phyloP scores from a whole-genome alignment of 2,113 vertebrate genomes.

The Lasiurus borealis region DNA sequence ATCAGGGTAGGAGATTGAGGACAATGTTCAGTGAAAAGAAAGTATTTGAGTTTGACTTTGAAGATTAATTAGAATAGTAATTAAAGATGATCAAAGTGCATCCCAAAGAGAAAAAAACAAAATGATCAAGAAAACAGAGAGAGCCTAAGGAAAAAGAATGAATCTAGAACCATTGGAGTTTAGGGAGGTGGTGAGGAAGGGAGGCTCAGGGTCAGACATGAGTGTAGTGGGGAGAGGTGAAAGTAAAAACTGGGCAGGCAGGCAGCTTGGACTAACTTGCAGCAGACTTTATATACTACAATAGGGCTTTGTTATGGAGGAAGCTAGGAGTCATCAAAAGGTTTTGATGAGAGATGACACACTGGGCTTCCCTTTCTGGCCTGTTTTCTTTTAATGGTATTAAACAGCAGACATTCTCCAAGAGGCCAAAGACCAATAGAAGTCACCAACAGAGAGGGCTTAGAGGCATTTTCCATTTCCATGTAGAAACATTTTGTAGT shows the following conservation, averaged over 20 bases:
- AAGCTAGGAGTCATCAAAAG: background rate
- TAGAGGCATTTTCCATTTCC: background rate
- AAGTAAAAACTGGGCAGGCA: background rate
- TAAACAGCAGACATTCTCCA: background rate
- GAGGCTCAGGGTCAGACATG: background rate
- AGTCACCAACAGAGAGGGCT: background rate
- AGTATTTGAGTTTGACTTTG: background rate
- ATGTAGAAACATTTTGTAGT: background rate
- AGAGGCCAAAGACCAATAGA: background rate
- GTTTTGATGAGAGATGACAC: background rate
- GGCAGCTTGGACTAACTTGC: background rate
- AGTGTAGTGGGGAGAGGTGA: background rate
- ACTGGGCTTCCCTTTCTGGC: background rate
- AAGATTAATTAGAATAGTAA: background rate
- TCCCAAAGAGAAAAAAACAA: background rate
- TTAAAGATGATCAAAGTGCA: background rate
- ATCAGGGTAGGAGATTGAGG: background rate
- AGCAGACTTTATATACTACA: background rate
- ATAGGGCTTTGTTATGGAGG: background rate
- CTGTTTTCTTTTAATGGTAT: background rate
- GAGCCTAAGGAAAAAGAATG: background rate
- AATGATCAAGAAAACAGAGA: background rate
- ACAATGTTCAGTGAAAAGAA: background rate
- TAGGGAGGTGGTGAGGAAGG: background rate
- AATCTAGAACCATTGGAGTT: background rate